Base-by-base conservation (phyloP, 2,797 vertebrate species). In the Iguana delicatissima region DNA sequence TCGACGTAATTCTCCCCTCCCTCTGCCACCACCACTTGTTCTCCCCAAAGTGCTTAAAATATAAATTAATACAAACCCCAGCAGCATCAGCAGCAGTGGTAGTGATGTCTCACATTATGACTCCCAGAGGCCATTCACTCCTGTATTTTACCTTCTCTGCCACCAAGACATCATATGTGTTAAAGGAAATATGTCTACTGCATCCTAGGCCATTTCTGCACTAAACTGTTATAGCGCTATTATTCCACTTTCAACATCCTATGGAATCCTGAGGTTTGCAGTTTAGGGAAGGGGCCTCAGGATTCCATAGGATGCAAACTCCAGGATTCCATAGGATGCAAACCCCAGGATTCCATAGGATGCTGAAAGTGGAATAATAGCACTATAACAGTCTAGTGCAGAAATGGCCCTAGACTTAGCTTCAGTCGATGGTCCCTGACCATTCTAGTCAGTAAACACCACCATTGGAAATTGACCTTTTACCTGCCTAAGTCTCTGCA, bases 1-100 rank as follows among this genome's bases (percentile, higher is more conserved):
- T 93, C 52, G 32, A 59, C 1, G 84, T 1, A n/a, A 46, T 67
- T 69, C 32, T 95, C 8, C 86, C 88, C 69, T 92, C 80, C 38
- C 16, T 91, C 57, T 91, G 50, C 57, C 0, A 0, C 57, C 22
- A 64, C 4, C 29, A 0, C 64, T 89, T 80, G 86, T 55, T 88
- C 2, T 64, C 35, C 59, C 29, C 26, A 32, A 7, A 74, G 69
- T 90, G 80, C 32, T 2, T 89, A 55, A 79, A 81, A 29, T 72
- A 59, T 84, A 89, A 84, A 14, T 64, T 24, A 50, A 1, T 50
- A 22, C 5, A 89, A 57, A 24, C 16, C 22, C 6, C 12, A 35
- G 24, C 29, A 69, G 67, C 6, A 69, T 8, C 62, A 22, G 20
- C 3, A 64, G 29, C 67, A 32, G 10, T 69, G 67, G 12, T 69